These are phyloP conservation scores for Alosa alosa DNA, from an alignment of 2,113 vertebrate genomes.

Conservation along the genomic window DNA sequence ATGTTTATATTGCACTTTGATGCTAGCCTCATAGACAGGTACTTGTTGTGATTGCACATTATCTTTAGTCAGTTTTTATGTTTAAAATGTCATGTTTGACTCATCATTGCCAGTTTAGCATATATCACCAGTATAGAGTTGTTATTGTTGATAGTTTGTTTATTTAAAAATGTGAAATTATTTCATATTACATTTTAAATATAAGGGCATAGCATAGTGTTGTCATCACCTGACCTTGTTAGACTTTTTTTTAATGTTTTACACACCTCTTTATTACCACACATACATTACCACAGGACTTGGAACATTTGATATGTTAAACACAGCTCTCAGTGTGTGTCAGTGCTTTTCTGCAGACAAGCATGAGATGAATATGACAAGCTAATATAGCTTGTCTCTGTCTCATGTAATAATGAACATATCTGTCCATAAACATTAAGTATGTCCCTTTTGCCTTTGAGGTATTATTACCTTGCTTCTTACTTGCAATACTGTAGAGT, in stretches of 20 bases:
- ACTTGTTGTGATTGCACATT: conserved; percentile 33
- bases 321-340: conserved; percentile 30
- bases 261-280: conserved; percentile 20
- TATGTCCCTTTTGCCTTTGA: conserved; percentile 28
- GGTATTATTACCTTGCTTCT: conserved; percentile 32
- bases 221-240: conserved; percentile 20
- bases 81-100: conserved; percentile 19
- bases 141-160: not conserved
- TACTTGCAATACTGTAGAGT: conserved; percentile 23
- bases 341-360: conserved; percentile 35
- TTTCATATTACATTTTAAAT: conserved; percentile 22
- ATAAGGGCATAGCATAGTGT: conserved; percentile 28
- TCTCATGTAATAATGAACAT: conserved; percentile 28
- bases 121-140: conserved; percentile 23
- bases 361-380: not conserved
- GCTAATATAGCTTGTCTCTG: conserved; percentile 4
- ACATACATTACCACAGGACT: conserved; percentile 1
- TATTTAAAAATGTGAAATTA: not conserved
- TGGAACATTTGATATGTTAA: conserved; percentile 27
- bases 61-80: not conserved
- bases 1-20: conserved; percentile 44
- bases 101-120: conserved; percentile 19
- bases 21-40: conserved; percentile 29
- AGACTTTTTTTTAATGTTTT: conserved; percentile 14
- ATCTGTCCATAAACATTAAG: conserved; percentile 27